phyloP scores from a whole-genome alignment of 2,113 vertebrate genomes.

The Cinclus mexicanus region DNA sequence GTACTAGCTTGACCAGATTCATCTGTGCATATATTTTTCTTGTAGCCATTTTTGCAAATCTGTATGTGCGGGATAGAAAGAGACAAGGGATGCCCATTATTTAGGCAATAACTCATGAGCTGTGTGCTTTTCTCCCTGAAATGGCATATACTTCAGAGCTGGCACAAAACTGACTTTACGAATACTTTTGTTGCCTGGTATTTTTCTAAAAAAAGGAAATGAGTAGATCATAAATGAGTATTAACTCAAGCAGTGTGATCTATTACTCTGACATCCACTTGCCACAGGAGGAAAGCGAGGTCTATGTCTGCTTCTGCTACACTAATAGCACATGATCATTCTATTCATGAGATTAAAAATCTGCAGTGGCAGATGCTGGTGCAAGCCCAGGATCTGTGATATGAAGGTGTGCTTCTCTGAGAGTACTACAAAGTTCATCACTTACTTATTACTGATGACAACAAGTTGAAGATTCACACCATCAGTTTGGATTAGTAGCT shows the following conservation, averaged over 20 bases:
- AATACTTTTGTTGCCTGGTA: background rate
- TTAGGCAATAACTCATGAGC: background rate
- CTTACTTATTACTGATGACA: accelerated
- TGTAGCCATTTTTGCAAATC: conserved; percentile 13
- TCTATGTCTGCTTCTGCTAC: background rate
- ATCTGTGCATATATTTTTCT: background rate
- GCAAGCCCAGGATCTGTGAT: background rate
- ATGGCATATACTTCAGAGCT: background rate
- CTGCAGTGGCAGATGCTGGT: background rate
- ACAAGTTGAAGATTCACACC: background rate
- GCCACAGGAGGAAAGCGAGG: background rate
- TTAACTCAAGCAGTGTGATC: background rate
- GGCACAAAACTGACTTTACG: background rate
- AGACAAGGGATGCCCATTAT: background rate
- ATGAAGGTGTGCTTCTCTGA: background rate
- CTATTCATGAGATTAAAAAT: background rate
- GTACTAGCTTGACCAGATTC: conserved; percentile 44
- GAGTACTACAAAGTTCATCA: background rate
- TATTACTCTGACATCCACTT: background rate
- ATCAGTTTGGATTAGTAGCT: background rate
- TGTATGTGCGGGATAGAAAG: background rate
- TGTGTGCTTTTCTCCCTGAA: background rate
- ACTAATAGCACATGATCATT: background rate
- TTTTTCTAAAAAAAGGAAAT: background rate
- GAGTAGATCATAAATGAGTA: background rate